Base-by-base conservation (phyloP, 1,140 invertebrate species). In the Bombus soroeensis region DNA sequence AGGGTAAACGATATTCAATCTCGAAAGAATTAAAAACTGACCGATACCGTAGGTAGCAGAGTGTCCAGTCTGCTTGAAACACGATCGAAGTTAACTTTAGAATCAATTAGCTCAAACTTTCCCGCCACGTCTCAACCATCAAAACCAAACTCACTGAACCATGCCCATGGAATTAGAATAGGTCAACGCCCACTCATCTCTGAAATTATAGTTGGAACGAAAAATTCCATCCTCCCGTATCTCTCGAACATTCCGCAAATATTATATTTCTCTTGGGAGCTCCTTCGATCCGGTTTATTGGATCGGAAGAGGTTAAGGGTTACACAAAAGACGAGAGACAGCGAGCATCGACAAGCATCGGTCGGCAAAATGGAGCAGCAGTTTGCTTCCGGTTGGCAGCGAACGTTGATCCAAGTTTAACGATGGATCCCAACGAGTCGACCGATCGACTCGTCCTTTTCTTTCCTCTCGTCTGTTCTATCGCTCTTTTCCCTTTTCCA, bases 401-500 rank as follows among this genome's bases (percentile, higher is more conserved):
- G 25, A 47, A 70, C 53, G 77, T 22, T 43, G 59, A 25, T 47
- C 41, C 47, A 83, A 74, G 68, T 84, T 81, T 75, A 81, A 84
- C 79, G 83, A 76, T 72, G 83, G 75, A 84, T 79, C 37, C 9
- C n/a, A 57, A 25, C 74, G 28, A 37, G 22, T 66, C 43, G 72
- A 81, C 62, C 43, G 68, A 66, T 75, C 57, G 34, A 73, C 53
- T 72, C 34, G 53, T 57, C 59, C 66, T 85, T n/a, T 15, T 43
- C 37, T n/a, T 32, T 15, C n/a, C 32, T 10, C 12, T 28, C 28
- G 59, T 62, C 28, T 12, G 4, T 70, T 34, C 22, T 37, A 25
- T 75, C 37, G 43, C 22, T 86, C 87, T 90, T 90, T 89, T 89
- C 83, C 83, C 62, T 87, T 87, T 82, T 87, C 80, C 85, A 77